Conservation (phyloP, 2,113 vertebrate species). For the Eulemur macaco region DNA sequence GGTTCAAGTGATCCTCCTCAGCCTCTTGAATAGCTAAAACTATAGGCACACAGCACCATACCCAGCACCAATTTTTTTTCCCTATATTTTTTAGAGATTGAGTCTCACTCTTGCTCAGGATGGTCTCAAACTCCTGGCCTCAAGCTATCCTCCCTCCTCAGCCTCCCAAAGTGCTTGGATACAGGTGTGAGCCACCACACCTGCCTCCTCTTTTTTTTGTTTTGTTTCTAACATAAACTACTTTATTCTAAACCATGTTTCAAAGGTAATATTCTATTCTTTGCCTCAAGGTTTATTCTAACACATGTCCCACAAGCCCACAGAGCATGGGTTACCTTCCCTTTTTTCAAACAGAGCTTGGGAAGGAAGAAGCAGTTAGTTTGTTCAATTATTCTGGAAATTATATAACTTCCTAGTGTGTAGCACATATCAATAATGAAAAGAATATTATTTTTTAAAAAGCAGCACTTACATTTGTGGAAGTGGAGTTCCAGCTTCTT, state of each 20-base stretch:
- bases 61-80: no score
- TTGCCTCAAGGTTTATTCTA: neutral
- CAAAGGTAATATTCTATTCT: neutral
- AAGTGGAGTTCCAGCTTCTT: constrained; percentile 41
- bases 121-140: no score
- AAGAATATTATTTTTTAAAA: constrained; percentile 24
- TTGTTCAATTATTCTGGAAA: constrained; percentile 32
- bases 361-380: constrained; percentile 25
- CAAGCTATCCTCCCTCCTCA: no score
- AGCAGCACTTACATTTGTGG: constrained; percentile 79
- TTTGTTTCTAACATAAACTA: neutral
- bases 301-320: neutral
- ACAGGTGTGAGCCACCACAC: no score
- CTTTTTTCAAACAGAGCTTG: neutral
- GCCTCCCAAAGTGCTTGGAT: no score
- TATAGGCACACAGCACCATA: no score
- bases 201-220: neutral
- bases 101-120: no score
- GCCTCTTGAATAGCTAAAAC: no score
- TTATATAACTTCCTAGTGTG: neutral
- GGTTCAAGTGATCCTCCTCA: no score
- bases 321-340: neutral
- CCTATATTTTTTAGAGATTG: no score
- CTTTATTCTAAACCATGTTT: neutral
- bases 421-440: neutral